phyloP scores from a whole-genome alignment of 1,140 invertebrate species.

The Papilio dardanus region DNA sequence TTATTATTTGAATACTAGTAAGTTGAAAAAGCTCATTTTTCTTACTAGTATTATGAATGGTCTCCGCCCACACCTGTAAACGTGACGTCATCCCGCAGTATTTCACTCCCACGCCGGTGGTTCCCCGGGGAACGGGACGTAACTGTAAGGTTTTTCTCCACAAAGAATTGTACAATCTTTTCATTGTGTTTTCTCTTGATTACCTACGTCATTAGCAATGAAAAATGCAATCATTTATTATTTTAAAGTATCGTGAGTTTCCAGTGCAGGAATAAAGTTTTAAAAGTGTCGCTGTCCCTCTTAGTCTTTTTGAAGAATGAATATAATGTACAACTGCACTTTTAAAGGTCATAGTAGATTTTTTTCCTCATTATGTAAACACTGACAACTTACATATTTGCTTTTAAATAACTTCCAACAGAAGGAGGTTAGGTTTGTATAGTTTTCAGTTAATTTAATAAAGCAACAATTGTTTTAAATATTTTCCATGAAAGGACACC shows the following conservation, averaged over 20 bases:
- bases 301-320: no score
- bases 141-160: constrained; percentile 18
- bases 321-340: no score
- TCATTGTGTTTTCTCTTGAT: background rate
- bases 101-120: constrained; percentile 21
- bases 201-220: background rate
- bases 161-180: constrained; percentile 11
- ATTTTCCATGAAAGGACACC: background rate
- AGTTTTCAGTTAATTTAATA: background rate
- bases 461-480: background rate
- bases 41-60: background rate
- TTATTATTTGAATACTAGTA: constrained; percentile 5
- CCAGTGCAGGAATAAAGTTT: background rate
- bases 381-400: no score
- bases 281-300: no score
- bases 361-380: no score
- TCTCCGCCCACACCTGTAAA: background rate
- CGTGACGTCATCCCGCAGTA: constrained; percentile 16
- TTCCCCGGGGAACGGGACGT: constrained; percentile 15
- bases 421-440: no score
- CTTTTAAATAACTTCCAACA: no score
- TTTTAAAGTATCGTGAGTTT: background rate
- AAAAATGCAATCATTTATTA: background rate
- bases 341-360: no score
- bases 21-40: constrained; percentile 8